Evolutionary conservation across 2,113 vertebrate species (phyloP), one percentile per base, ranked within the genome.

Genomic region (Bothrops jararaca): DNA sequence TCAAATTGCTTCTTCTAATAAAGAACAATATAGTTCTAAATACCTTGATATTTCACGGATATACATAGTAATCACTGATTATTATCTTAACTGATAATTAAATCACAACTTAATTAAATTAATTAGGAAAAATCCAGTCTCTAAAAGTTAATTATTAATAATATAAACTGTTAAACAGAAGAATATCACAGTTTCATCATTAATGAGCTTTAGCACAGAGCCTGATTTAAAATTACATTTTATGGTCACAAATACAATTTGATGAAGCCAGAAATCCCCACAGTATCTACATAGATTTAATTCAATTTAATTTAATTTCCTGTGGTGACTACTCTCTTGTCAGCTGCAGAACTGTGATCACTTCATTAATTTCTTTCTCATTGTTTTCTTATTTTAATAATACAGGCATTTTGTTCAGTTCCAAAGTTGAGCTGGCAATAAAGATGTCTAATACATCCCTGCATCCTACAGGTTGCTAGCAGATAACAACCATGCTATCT

Each of bases 31-130:
- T 95, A 89, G 24, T 92, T 88, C 58, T 53, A 45, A 91, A 52
- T 20, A 57, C 24, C 88, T 80, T 13, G 91, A 15, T 13, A 87
- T 23, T 22, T 50, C 45, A 50, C 26, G 24, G 45, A 45, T 86
- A 53, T 60, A 85, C 90, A 94, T 4, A 20, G 57, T 91, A 91
- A 7, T 92, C 69, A 91, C 92, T 94, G 42, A 90, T 96, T 64
- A 90, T 94, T 95, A 74, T 93, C 89, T 90, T 96, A 94, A 93
- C 58, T 74, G 91, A 87, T 91, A 93, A 96, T 10, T 85, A 95
- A 95, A 89, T 91, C 89, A 94, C 26, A 92, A 91, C 92, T 94
- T 96, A 94, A 95, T 26, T 39, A 95, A 96, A 52, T 95, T 97
- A 97, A 96, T 96, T 96, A 94, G 53, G 91, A 89, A 96, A 97